Evolutionary conservation across 2,797 vertebrate species (phyloP).

Genomic region (Psittacula derbiana): DNA sequence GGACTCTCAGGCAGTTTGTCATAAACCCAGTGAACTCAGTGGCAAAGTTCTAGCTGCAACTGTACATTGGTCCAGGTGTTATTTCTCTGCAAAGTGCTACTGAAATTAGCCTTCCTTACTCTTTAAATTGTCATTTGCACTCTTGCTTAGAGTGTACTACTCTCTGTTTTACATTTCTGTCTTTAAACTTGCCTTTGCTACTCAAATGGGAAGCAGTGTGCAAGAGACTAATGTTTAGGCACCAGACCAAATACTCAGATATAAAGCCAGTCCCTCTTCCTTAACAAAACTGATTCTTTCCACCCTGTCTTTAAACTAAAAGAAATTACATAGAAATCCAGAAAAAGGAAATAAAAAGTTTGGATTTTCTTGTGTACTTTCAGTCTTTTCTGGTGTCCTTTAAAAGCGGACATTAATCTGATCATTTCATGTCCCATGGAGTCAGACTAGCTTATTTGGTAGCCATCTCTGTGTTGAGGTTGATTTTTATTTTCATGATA

Average conservation of each 20-base stretch:
- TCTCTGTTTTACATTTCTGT: neutral
- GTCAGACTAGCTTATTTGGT: neutral
- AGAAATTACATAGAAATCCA: neutral
- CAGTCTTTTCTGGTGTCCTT: neutral
- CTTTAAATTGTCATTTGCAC: neutral
- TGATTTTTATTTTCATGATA: neutral
- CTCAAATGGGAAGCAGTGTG: neutral
- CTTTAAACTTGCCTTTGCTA: neutral
- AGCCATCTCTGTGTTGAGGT: neutral
- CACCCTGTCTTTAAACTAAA: neutral
- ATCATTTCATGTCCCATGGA: neutral
- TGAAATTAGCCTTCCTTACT: neutral
- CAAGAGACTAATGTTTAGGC: neutral
- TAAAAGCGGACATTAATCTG: neutral
- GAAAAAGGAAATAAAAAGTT: neutral
- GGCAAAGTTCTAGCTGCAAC: neutral
- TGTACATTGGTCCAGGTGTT: neutral
- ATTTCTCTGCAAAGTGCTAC: neutral
- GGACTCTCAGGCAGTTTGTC: neutral
- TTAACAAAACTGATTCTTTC: neutral
- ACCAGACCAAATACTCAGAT: neutral
- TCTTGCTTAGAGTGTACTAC: neutral
- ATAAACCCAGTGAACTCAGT: neutral
- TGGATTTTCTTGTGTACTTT: neutral
- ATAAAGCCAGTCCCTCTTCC: neutral